Base-by-base conservation (phyloP, 2,888 invertebrate species). In the Branchipolynoe longqiensis region DNA sequence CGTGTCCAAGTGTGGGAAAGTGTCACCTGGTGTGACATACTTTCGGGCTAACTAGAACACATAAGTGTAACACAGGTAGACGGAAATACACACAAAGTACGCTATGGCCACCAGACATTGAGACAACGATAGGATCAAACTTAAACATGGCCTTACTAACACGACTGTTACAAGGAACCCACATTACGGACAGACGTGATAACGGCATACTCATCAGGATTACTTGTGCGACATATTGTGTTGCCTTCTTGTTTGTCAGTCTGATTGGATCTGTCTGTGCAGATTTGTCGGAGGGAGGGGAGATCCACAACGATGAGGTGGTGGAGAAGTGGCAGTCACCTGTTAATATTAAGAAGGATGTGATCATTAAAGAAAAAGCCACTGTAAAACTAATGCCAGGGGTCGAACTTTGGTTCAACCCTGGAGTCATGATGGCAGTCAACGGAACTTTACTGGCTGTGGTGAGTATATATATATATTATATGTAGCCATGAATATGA, bases 351-450 rank as follows among this genome's bases (percentile, higher is more conserved):
- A 25, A 41, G 25, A 78, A 14, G 14, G 78, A 78, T 28, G 54
- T 54, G 25, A 25, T 78, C 25, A 54, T 98, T 83, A 96, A 97
- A 90, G 95, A 95, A 88, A 96, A 96, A 87, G 97, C 96, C 0
- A 96, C 96, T 91, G 94, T 99, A 90, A 95, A 96, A 84, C 96
- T 99, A 86, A 97, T 98, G 93, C 96, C 98, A 22, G 99, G 99
- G 38, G 98, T 98, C 0, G 96, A 96, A 91, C 94, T 99, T 84
- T 95, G 96, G 90, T 98, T 99, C 94, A 96, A 97, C 4, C 97
- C 98, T 1, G 97, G 98, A 94, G 96, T 97, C 90, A 99, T 99
- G 88, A 96, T 99, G 92, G 98, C 97, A 40, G 97, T 99, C 73
- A 96, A 97, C 91, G 99, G 99, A 90, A 96, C 96, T 89, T 95